Evolutionary conservation across 2,797 vertebrate species (phyloP).

Genomic region (Jordanella pulchra): DNA sequence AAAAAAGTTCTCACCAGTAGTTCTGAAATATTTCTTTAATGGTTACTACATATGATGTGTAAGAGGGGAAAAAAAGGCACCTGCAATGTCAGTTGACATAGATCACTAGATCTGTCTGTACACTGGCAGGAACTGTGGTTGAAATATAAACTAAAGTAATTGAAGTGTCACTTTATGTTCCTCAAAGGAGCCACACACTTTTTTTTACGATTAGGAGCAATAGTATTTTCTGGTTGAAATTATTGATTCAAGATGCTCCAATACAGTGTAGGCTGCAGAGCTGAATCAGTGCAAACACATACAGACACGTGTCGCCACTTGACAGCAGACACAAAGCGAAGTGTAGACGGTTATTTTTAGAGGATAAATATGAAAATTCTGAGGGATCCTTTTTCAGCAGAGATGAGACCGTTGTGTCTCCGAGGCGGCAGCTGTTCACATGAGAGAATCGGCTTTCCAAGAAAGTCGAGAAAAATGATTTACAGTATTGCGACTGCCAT

Average conservation of each 20-base stretch:
- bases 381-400: conserved; percentile 48
- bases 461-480: conserved; percentile 66
- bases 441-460: conserved; percentile 65
- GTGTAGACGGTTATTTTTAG: conserved; percentile 49
- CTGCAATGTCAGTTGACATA: conserved; percentile 20
- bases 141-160: conserved; percentile 6
- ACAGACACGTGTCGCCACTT: conserved; percentile 43
- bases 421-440: conserved; percentile 45
- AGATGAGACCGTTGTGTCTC: conserved; percentile 48
- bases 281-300: conserved; percentile 49
- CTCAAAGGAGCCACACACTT: not conserved
- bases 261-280: conserved; percentile 29
- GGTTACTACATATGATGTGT: conserved; percentile 3
- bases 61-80: conserved; percentile 10
- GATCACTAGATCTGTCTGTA: conserved; percentile 1
- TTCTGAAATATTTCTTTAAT: not conserved
- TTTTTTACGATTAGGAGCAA: conserved; percentile 20
- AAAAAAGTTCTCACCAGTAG: conserved; percentile 2
- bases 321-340: conserved; percentile 63
- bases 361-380: conserved; percentile 64
- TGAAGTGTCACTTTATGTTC: conserved; percentile 24
- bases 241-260: conserved; percentile 33
- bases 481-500: conserved; percentile 58
- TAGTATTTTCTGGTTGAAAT: conserved; percentile 23
- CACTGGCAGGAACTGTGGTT: conserved; percentile 3